phyloP scores from a whole-genome alignment of 1,140 invertebrate genomes.

The Lordiphosa clarofinis region DNA sequence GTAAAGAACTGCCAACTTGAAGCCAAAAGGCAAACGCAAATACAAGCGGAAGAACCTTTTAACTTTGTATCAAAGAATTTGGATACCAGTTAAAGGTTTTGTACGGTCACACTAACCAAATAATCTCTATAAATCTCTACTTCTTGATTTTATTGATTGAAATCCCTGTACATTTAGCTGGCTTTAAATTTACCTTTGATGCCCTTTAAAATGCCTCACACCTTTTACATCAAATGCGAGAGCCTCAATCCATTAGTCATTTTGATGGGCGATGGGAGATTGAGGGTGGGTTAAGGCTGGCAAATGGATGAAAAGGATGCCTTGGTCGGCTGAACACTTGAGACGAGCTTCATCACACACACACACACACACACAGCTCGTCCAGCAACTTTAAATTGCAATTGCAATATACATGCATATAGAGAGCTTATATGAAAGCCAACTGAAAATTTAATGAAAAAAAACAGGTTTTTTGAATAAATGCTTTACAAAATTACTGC shows the following conservation, averaged over 20 bases:
- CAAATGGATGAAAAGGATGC: conserved; percentile 12
- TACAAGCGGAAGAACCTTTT: conserved; percentile 22
- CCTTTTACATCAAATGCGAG: conserved; percentile 27
- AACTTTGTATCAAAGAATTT: conserved; percentile 29
- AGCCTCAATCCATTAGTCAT: conserved; percentile 55
- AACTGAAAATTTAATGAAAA: no score
- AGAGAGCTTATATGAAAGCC: no score
- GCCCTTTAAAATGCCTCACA: no score
- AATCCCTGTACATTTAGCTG: no score
- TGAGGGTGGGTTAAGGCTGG: neutral
- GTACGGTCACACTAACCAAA: no score
- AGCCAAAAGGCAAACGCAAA: conserved; percentile 36
- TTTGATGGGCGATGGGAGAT: conserved; percentile 5
- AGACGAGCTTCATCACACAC: conserved; percentile 34
- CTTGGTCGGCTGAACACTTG: conserved; percentile 51
- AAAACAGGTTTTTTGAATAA: no score
- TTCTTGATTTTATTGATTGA: no score
- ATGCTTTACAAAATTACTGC: no score
- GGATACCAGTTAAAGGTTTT: neutral
- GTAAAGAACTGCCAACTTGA: conserved; percentile 9
- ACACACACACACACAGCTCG: conserved; percentile 9
- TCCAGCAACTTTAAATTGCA: conserved; percentile 65
- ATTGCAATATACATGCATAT: conserved; percentile 40
- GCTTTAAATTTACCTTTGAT: no score
- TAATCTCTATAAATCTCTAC: no score